Evolutionary conservation across 2,113 vertebrate species (phyloP), one percentile per base, ranked within the genome.

Genomic region (Podarcis raffonei): DNA sequence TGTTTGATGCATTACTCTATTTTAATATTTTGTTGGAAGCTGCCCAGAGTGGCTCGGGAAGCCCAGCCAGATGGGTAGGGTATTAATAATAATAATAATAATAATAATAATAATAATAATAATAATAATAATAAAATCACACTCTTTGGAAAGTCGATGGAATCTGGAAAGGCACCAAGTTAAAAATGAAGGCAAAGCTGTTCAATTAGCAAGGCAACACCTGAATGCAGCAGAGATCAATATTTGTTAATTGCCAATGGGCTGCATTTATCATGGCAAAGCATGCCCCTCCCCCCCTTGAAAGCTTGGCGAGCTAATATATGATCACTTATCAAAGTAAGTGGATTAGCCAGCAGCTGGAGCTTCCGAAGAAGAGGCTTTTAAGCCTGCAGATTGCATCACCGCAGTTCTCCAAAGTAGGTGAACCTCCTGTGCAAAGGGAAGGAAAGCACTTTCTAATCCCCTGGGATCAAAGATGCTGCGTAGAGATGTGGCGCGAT

Each of bases 291-390:
- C 59, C 59, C 59, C 59, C 27, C 59, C 71, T 37, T 3, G 20
- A 81, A 87, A 76, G 71, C 87, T 68, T 30, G 4, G 42, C 16
- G n/a, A 68, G 72, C 81, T 77, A 68, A 88, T 84, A 89, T 83
- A 77, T 48, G 42, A 78, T 83, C 59, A 20, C 81, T 88, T 89
- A 84, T 59, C 42, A 57, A 69, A 53, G 39, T 89, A 89, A 89
- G 62, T 84, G 81, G 87, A 78, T 88, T 88, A 88, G 42, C 59
- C 42, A 27, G 30, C 81, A 88, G 39, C 72, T 88, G 87, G n/a
- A 35, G n/a, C 23, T 77, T 77, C 39, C 13, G 68, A 23, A 30
- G 81, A 83, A 77, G 57, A 53, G 27, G 59, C 59, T 77, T 78
- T 89, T 78, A 77, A 69, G 62, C 6, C 23, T 20, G 5, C 30